phyloP scores from a whole-genome alignment of 2,888 invertebrate species.

The Nomada flava region DNA sequence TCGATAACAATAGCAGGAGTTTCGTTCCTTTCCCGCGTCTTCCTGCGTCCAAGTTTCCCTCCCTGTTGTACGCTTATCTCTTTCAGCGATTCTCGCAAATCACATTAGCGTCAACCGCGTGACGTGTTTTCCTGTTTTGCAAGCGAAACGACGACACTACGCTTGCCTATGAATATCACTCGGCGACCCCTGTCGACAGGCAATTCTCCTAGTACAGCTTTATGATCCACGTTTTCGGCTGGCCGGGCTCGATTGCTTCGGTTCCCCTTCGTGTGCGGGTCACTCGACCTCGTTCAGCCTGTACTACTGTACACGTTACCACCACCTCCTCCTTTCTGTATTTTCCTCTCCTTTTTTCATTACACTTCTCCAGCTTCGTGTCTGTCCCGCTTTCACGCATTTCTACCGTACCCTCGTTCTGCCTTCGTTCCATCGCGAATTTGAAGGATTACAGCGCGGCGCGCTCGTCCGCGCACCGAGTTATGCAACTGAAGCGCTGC shows the following conservation, averaged over 20 bases:
- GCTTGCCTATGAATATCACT: constrained; percentile 42
- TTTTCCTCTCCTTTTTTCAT: not conserved
- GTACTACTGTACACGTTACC: constrained; percentile 2
- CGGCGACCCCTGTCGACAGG: constrained; percentile 10
- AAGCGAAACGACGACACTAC: constrained; percentile 55
- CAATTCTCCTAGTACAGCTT: constrained; percentile 36
- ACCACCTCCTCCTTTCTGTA: not conserved
- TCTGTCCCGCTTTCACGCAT: not conserved
- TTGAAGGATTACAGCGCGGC: constrained; percentile 51
- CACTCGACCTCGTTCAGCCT: constrained; percentile 57
- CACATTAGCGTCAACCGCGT: constrained; percentile 73
- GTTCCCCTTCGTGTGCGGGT: constrained; percentile 45
- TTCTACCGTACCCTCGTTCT: not conserved
- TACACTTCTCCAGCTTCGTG: not conserved
- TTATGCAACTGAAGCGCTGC: constrained; percentile 60
- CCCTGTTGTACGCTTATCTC: constrained; percentile 39
- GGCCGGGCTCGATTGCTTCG: constrained; percentile 53
- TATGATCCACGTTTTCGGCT: constrained; percentile 62
- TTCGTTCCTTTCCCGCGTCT: constrained; percentile 15
- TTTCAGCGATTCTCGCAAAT: constrained; percentile 67
- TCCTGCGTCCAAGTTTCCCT: constrained; percentile 19
- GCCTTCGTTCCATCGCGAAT: constrained; percentile 32
- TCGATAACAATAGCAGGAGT: constrained; percentile 37
- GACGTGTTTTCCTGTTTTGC: constrained; percentile 77
- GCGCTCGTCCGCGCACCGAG: constrained; percentile 26